A percentile compares a stretch with the other conserved stretches of the same genome.
phyloP scores from a whole-genome alignment of 1,140 invertebrate species.

The Meteorus sp. region DNA sequence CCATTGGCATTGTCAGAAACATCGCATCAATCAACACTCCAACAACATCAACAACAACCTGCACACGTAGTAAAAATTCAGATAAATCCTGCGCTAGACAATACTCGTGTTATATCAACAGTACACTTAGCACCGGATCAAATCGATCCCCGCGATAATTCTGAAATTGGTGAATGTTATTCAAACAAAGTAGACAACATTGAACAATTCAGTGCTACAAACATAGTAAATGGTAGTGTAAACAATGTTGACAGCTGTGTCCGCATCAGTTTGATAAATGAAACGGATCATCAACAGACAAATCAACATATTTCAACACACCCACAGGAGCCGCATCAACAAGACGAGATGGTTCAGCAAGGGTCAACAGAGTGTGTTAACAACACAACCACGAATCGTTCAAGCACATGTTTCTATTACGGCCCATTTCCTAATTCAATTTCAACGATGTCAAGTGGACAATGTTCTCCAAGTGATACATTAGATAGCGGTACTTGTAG shows the following conservation, averaged over 20 bases:
- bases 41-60: slow-evolving; percentile 38
- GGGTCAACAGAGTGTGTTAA: slow-evolving; percentile 33
- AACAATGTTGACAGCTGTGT: slow-evolving; percentile 46
- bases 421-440: slow-evolving; percentile 57
- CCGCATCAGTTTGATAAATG: slow-evolving; percentile 55
- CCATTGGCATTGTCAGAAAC: too few relatives aligned
- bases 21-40: too few relatives aligned
- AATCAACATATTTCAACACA: too few relatives aligned
- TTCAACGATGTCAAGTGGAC: slow-evolving; percentile 68
- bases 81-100: slow-evolving; percentile 64
- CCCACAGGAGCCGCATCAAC: slow-evolving; percentile 22
- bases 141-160: slow-evolving; percentile 18
- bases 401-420: slow-evolving; percentile 62
- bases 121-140: slow-evolving; percentile 46
- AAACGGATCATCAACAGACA: slow-evolving; percentile 38
- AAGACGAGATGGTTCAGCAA: slow-evolving; percentile 46
- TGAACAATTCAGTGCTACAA: slow-evolving; percentile 42
- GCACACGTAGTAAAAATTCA: slow-evolving; percentile 70
- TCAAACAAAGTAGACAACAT: slow-evolving; percentile 52
- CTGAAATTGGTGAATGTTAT: slow-evolving; percentile 50
- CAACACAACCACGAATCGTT: slow-evolving; percentile 32
- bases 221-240: slow-evolving; percentile 25
- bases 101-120: slow-evolving; percentile 48
- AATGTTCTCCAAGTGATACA: slow-evolving; percentile 77
- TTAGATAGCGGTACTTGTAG: slow-evolving; percentile 82